Base-by-base conservation (phyloP, 2,888 invertebrate genomes). In the Caenorhabditis sp. region DNA sequence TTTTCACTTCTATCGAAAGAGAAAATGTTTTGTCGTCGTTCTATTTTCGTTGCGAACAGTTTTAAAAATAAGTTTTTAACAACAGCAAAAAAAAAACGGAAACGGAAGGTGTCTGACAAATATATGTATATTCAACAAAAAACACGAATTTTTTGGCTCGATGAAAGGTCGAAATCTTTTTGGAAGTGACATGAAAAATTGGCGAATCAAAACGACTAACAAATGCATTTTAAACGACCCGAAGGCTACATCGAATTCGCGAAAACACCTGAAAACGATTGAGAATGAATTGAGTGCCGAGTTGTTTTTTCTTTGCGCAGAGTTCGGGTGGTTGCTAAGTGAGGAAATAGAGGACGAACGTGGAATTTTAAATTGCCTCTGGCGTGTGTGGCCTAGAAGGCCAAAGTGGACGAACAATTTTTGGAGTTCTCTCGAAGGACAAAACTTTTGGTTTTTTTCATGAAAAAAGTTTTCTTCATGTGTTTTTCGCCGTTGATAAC, bases 131-230 rank as follows among this genome's bases (percentile, higher is more conserved):
- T 43, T 43, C 43, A 43, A 43, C 6, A 14, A 43, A 43, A 14
- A 43, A 43, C 6, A 43, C 43, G 5, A 5, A 10, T 17, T 43
- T 17, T 43, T 43, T 43, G 12, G 12, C 43, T 43, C 43, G 43
- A 43, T 43, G 6, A 43, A 43, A 43, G 43, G 43, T 43, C 43
- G 14, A 12, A 43, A 43, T 12, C 14, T 6, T 43, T 3, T 43
- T 10, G 12, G 43, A 43, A 43, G 14, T 17, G 43, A 43, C 12
- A 43, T 36, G 43, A 62, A 31, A 53, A 53, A 54, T 23, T n/a
- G 58, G n/a, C n/a, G 24, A 58, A 43, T 19, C 36, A 36, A n/a
- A 36, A 36, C n/a, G 21, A 49, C 37, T 51, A 66, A 43, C 23
- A 49, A 27, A 27, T 53, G 36, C 31, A 51, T 58, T 58, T 36